These are phyloP conservation scores for Tympanoctomys barrerae DNA, from an alignment of 2,797 vertebrate species.

Conservation along the genomic window DNA sequence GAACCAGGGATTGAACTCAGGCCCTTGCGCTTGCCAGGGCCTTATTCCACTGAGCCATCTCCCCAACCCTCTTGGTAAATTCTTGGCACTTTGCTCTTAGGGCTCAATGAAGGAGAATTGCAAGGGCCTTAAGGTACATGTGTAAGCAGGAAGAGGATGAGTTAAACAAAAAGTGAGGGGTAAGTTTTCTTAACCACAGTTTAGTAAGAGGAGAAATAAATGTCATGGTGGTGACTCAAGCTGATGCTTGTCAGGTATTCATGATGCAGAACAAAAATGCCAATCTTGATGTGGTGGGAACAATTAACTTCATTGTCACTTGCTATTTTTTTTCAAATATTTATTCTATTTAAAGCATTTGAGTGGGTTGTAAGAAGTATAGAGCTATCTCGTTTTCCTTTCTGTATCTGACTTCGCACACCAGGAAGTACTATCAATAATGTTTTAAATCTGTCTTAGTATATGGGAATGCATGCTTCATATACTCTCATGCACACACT, in stretches of 20 bases:
- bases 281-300: slow-evolving; percentile 76
- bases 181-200: slow-evolving; percentile 17
- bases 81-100: not conserved
- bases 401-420: slow-evolving; percentile 56
- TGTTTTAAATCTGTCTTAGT: not conserved
- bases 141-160: not conserved
- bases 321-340: slow-evolving; percentile 74
- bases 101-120: not conserved
- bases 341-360: slow-evolving; percentile 79
- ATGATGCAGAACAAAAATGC: slow-evolving; percentile 81
- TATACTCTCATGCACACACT: not conserved
- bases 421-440: slow-evolving; percentile 23
- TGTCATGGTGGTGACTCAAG: slow-evolving; percentile 85
- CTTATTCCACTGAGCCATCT: no score
- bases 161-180: not conserved
- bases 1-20: no score
- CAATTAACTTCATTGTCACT: slow-evolving; percentile 79
- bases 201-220: slow-evolving; percentile 79
- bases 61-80: not conserved
- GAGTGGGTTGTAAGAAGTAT: slow-evolving; percentile 74
- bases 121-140: not conserved
- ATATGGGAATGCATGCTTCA: not conserved
- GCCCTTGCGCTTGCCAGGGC: no score
- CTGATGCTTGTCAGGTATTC: slow-evolving; percentile 84
- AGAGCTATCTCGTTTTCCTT: slow-evolving; percentile 43